A percentile compares a stretch with the other conserved stretches of the same genome.
Evolutionary conservation across 1,140 invertebrate species (phyloP).

Genomic region (Muscidifurax raptorellus): DNA sequence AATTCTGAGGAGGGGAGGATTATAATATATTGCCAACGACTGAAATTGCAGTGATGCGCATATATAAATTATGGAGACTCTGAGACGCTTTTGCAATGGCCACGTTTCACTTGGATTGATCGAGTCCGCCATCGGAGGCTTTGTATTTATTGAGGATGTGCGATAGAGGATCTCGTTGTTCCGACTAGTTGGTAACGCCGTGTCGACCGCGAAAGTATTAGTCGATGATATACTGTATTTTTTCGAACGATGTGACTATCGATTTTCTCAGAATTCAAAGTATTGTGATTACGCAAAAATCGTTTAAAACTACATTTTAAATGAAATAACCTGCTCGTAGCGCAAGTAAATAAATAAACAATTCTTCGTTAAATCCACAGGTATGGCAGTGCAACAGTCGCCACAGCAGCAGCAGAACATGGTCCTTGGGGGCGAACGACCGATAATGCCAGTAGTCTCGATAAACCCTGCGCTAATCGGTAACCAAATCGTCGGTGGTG

Average conservation of each 20-base stretch:
- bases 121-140: background rate
- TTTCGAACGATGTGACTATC: background rate
- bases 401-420: conserved; percentile 66
- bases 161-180: background rate
- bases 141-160: background rate
- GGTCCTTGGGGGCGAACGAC: conserved; percentile 73
- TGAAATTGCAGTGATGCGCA: background rate
- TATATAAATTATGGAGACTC: conserved; percentile 4
- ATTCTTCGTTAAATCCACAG: conserved; percentile 42
- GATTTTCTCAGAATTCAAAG: too few species aligned
- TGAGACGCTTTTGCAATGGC: background rate
- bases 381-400: conserved; percentile 74
- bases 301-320: too few species aligned
- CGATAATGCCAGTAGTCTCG: conserved; percentile 78
- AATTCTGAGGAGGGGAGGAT: too few species aligned
- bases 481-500: conserved; percentile 69
- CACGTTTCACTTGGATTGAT: too few species aligned
- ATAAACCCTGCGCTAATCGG: conserved; percentile 70
- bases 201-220: background rate
- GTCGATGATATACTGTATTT: background rate
- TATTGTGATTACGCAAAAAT: too few species aligned
- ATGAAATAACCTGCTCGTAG: background rate
- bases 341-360: background rate
- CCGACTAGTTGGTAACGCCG: background rate
- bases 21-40: too few species aligned